Evolutionary conservation across 2,113 vertebrate species (phyloP).

Genomic region (Marcusenius ussheri): DNA sequence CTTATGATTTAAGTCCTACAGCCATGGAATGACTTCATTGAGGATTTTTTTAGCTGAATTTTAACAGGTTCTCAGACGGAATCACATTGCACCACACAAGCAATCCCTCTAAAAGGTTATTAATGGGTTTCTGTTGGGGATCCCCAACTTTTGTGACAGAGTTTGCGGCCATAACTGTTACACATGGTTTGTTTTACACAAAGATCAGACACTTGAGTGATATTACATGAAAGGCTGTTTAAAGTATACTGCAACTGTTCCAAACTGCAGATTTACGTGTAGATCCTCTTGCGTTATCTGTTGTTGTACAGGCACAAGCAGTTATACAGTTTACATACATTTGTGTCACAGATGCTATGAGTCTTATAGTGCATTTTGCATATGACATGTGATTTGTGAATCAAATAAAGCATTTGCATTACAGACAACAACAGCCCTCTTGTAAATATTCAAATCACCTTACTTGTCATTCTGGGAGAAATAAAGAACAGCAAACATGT

Average conservation of each 20-base stretch:
- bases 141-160: background rate
- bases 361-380: constrained; percentile 24
- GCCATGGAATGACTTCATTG: background rate
- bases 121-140: background rate
- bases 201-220: background rate
- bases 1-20: background rate
- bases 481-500: background rate
- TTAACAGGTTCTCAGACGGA: background rate
- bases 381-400: constrained; percentile 6
- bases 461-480: background rate
- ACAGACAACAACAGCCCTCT: constrained; percentile 5
- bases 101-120: background rate
- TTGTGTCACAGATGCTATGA: background rate
- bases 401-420: background rate
- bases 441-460: constrained; percentile 30
- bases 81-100: background rate
- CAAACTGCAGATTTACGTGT: background rate
- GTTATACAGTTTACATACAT: background rate
- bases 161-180: background rate
- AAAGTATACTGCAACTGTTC: background rate
- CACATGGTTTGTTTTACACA: background rate
- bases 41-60: background rate
- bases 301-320: background rate
- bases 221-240: background rate
- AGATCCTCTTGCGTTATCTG: background rate